phyloP scores from a whole-genome alignment of 2,797 vertebrate genomes.

The Allochrocebus solatus region DNA sequence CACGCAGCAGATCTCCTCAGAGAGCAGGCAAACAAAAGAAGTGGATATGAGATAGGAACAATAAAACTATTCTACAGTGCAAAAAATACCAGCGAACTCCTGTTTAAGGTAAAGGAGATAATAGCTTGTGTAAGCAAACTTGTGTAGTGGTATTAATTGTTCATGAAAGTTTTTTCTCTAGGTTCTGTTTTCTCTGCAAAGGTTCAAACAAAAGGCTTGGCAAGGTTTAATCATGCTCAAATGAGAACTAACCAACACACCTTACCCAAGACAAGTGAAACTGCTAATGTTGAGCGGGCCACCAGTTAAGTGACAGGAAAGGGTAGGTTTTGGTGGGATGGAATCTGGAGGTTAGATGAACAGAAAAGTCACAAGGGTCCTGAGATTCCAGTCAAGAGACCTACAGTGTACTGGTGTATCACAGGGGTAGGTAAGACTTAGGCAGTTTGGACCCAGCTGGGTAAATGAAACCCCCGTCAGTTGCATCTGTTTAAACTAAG shows the following conservation, averaged over 20 bases:
- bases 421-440: neutral
- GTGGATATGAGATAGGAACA: conserved; percentile 84
- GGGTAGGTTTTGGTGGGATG: neutral
- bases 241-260: neutral
- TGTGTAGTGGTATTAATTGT: neutral
- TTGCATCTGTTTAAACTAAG: conserved; percentile 16
- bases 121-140: neutral
- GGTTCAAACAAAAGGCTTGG: neutral
- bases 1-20: conserved; percentile 90
- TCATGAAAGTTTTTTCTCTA: neutral
- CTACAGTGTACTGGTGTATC: neutral
- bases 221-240: neutral
- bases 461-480: neutral
- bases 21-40: conserved; percentile 74
- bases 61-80: conserved; percentile 93
- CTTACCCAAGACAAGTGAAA: neutral
- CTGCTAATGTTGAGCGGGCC: neutral
- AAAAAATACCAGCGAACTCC: conserved; percentile 90
- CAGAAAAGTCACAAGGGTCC: neutral
- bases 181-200: neutral
- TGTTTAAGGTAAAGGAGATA: conserved; percentile 90
- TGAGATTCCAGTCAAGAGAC: neutral
- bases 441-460: neutral
- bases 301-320: neutral
- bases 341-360: neutral